Evolutionary conservation across 2,888 invertebrate species (phyloP).

Genomic region (Nipponacmea schrenckii): DNA sequence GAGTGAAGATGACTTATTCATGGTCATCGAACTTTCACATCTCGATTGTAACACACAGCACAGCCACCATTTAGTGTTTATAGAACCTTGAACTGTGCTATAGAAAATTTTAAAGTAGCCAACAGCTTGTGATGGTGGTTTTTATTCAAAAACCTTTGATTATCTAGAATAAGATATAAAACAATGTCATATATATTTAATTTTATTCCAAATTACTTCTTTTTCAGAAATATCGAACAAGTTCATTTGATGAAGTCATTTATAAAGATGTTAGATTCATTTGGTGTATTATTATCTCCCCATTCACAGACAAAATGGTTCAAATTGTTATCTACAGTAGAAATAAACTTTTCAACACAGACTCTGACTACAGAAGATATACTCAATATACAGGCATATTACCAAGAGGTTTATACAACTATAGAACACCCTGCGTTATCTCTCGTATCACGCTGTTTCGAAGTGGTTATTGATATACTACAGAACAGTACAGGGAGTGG

Average conservation of each 20-base stretch:
- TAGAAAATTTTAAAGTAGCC: too few relatives aligned
- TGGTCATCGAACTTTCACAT: too few relatives aligned
- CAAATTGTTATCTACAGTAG: neutral
- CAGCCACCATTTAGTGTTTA: too few relatives aligned
- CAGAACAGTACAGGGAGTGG: neutral
- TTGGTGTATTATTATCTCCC: neutral
- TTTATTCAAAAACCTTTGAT: too few relatives aligned
- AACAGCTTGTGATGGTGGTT: too few relatives aligned
- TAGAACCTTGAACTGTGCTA: too few relatives aligned
- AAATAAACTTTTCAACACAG: neutral
- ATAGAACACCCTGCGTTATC: neutral
- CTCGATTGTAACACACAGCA: too few relatives aligned
- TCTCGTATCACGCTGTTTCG: constrained; percentile 20
- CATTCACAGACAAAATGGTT: neutral
- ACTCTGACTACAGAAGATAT: neutral
- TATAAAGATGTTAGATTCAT: neutral
- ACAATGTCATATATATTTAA: too few relatives aligned
- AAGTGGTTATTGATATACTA: neutral
- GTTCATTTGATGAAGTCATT: neutral
- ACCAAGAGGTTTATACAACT: neutral
- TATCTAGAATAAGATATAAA: too few relatives aligned
- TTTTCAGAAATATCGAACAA: neutral
- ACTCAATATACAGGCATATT: neutral
- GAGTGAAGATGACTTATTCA: too few relatives aligned
- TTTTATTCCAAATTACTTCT: too few relatives aligned